A percentile compares a stretch with the other conserved stretches of the same genome.
Conservation (phyloP, 2,113 vertebrate species). For the Daphoenositta chrysoptera region DNA sequence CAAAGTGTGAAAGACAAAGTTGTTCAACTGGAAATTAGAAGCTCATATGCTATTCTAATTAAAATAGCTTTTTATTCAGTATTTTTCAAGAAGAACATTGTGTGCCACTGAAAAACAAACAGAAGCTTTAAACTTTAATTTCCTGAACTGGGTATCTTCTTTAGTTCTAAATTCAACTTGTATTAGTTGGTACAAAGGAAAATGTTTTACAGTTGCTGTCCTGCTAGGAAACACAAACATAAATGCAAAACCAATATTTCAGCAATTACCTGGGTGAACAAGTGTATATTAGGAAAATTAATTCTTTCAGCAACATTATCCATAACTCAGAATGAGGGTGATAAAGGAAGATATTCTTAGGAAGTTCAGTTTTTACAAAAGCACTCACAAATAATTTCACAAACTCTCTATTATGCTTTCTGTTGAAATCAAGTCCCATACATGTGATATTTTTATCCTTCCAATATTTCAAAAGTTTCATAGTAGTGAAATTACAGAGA, state of each 20-base stretch:
- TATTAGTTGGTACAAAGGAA: neutral
- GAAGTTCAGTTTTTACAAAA: neutral
- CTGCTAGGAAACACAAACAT: conserved; percentile 15
- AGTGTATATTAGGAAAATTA: conserved; percentile 25
- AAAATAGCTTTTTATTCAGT: neutral
- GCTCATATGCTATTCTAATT: neutral
- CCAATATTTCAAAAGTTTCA: neutral
- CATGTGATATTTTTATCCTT: neutral
- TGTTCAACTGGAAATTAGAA: neutral
- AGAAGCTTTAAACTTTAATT: neutral
- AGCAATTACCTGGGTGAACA: neutral
- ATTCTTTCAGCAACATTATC: conserved; percentile 45
- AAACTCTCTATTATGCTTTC: neutral
- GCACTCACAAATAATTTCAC: neutral
- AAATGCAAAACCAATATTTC: neutral
- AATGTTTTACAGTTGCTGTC: neutral
- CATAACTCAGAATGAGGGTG: neutral
- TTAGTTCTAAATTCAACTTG: conserved; percentile 10
- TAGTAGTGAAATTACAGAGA: neutral
- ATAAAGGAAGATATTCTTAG: conserved; percentile 48
- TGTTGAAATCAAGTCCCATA: neutral
- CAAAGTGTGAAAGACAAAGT: neutral
- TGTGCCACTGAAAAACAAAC: neutral
- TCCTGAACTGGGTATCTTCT: neutral
- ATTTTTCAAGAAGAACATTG: neutral